phyloP scores from a whole-genome alignment of 2,113 vertebrate species.

The Sciurus niger region DNA sequence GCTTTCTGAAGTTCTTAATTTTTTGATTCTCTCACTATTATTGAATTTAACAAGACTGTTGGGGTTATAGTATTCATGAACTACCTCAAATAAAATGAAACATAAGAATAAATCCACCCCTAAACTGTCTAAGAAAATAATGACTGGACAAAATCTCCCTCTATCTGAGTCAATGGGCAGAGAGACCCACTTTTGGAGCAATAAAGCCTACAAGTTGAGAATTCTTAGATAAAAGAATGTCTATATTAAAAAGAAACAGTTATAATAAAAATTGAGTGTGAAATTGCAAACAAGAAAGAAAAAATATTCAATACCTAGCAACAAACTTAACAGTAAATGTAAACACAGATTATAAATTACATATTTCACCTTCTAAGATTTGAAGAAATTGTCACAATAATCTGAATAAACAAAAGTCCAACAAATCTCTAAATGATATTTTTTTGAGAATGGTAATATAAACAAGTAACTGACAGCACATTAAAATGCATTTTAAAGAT shows the following conservation, averaged over 20 bases:
- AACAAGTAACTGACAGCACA: background rate
- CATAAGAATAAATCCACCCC: background rate
- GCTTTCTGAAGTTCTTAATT: background rate
- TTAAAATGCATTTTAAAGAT: background rate
- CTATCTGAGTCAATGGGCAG: background rate
- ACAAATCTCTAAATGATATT: background rate
- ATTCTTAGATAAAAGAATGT: background rate
- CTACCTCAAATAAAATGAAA: background rate
- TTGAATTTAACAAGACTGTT: background rate
- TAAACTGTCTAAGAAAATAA: background rate
- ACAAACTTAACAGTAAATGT: background rate
- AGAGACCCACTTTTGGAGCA: background rate
- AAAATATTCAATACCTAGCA: background rate
- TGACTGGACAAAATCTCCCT: background rate
- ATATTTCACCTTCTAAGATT: background rate
- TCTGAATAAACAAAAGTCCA: background rate
- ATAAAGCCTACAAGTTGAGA: background rate
- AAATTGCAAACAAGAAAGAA: background rate
- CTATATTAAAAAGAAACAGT: background rate
- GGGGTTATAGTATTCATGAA: background rate
- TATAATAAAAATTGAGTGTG: background rate
- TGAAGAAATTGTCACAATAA: background rate
- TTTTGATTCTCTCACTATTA: background rate
- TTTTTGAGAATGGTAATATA: background rate
- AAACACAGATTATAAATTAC: background rate